Evolutionary conservation across 2,888 invertebrate species (phyloP).

Genomic region (Drosophila birchii): DNA sequence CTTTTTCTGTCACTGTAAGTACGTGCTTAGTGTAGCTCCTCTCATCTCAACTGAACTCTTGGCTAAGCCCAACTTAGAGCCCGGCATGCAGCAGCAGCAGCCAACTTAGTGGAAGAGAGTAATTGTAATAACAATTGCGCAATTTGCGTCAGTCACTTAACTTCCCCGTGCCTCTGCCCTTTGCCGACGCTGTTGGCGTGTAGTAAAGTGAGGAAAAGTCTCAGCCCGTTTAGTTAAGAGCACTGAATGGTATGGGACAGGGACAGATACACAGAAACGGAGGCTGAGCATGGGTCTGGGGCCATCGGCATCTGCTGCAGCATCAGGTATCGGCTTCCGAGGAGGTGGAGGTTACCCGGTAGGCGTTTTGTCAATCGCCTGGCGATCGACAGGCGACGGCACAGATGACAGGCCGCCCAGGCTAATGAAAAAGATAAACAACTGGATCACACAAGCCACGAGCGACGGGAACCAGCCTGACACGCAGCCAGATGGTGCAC

Average conservation of each 20-base stretch:
- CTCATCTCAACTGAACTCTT: constrained; percentile 11
- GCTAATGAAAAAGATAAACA: constrained; percentile 78
- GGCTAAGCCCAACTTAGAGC: constrained; percentile 10
- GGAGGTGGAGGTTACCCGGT: constrained; percentile 34
- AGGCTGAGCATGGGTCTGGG: constrained; percentile 2
- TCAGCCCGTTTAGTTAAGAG: constrained; percentile 65
- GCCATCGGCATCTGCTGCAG: constrained; percentile 27
- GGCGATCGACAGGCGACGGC: constrained; percentile 74
- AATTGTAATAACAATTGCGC: constrained; percentile 78
- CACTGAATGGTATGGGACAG: constrained; percentile 9
- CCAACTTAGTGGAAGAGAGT: constrained; percentile 64
- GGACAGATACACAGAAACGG: background rate
- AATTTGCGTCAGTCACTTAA: constrained; percentile 76
- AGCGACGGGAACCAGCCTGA: constrained; percentile 32
- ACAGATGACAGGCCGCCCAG: constrained; percentile 75
- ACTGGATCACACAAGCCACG: constrained; percentile 66
- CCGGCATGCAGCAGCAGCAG: constrained; percentile 28
- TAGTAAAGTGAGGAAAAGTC: constrained; percentile 74
- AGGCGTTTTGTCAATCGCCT: constrained; percentile 59
- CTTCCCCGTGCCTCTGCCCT: constrained; percentile 29
- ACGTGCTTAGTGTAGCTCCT: constrained; percentile 35
- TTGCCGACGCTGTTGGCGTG: constrained; percentile 49
- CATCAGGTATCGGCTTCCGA: constrained; percentile 10
- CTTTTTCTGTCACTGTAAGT: constrained; percentile 24
- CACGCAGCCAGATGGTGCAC: constrained; percentile 33